Evolutionary conservation across 2,797 vertebrate genomes (phyloP).

Genomic region (Kryptopterus vitreolus): DNA sequence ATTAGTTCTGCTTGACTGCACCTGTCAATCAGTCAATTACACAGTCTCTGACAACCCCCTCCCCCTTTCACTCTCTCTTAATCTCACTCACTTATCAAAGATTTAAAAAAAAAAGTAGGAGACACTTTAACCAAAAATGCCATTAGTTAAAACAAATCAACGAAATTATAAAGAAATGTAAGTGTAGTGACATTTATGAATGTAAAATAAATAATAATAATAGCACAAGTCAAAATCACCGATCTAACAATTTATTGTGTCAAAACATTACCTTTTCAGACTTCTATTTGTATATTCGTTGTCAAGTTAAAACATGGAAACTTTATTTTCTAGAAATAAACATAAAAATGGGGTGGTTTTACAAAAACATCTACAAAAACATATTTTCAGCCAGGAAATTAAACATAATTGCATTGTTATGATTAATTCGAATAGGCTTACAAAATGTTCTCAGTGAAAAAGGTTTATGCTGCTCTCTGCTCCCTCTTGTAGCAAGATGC

Average conservation of each 20-base stretch:
- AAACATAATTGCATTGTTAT: background rate
- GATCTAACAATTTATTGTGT: background rate
- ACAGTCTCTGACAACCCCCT: constrained; percentile 58
- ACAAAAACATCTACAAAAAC: background rate
- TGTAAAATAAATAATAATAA: background rate
- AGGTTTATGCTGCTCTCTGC: constrained; percentile 16
- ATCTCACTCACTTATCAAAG: constrained; percentile 29
- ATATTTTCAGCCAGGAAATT: background rate
- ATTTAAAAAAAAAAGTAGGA: background rate
- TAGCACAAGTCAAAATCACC: background rate
- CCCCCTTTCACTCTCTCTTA: constrained; percentile 21
- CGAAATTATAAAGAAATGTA: background rate
- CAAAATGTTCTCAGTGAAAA: constrained; percentile 16
- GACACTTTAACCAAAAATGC: background rate
- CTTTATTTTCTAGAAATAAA: no score
- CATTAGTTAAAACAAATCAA: background rate
- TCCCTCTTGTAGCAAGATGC: constrained; percentile 33
- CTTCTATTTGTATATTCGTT: no score
- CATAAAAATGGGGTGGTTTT: no score
- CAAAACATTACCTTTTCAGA: background rate
- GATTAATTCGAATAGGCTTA: background rate
- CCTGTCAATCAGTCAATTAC: constrained; percentile 75
- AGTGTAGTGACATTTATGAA: background rate
- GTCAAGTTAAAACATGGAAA: background rate
- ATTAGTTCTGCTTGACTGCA: constrained; percentile 77